phyloP scores from a whole-genome alignment of 64 coral and sea anemone species.

The Pocillopora damicornis region DNA sequence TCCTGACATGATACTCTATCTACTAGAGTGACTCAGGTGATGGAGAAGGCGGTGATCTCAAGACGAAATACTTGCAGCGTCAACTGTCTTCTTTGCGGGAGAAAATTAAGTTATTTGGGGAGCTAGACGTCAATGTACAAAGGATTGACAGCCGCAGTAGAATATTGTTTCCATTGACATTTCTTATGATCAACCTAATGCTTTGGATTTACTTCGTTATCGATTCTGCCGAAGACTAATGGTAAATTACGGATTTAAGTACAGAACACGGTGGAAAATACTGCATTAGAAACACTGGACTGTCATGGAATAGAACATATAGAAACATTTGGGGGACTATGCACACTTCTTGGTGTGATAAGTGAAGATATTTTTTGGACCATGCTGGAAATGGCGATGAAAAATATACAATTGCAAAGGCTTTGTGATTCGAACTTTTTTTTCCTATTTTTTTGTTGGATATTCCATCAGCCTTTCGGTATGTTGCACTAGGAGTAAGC shows the following conservation, averaged over 20 bases:
- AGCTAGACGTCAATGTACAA: constrained; percentile 28
- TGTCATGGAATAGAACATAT: background rate
- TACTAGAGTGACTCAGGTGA: background rate
- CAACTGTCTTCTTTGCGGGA: constrained; percentile 12
- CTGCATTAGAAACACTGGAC: background rate
- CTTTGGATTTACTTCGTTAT: constrained; percentile 57
- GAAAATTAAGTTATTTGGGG: background rate
- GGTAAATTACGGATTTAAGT: background rate
- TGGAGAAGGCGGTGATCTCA: background rate
- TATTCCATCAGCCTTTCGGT: too few species aligned
- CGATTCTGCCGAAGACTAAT: constrained; percentile 1
- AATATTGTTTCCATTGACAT: constrained; percentile 44
- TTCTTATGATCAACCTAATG: constrained; percentile 39
- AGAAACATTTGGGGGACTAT: too few species aligned
- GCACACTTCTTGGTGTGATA: too few species aligned
- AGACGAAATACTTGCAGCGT: constrained; percentile 1
- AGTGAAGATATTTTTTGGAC: too few species aligned
- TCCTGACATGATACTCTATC: background rate
- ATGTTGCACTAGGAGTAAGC: too few species aligned
- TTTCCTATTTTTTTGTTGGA: too few species aligned
- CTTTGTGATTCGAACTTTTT: too few species aligned
- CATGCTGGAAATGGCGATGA: too few species aligned
- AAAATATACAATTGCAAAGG: too few species aligned
- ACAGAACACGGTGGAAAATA: background rate
- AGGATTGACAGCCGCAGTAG: constrained; percentile 45